Evolutionary conservation across 2,888 invertebrate species (phyloP), one percentile per base, ranked within the genome.

Genomic region (Agriopis marginaria): DNA sequence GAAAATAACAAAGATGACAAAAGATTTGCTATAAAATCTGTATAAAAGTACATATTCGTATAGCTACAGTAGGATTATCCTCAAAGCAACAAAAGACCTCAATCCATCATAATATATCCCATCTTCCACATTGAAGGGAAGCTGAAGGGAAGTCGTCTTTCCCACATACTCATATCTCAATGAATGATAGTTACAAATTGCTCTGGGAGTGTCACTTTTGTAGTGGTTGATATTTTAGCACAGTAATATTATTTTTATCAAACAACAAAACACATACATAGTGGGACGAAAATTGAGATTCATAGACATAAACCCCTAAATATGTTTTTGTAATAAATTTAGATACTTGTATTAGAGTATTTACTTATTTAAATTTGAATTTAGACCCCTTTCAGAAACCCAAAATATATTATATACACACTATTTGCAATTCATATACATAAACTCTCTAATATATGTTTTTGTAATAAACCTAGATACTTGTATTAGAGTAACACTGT

Each of bases 121-220:
- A 60, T 59, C 60, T 45, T 58, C 23, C 58, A 51, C 59, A 60
- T 40, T 59, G 54, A 44, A n/a, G 47, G 39, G 53, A 65, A 65
- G 66, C 17, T 60, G 47, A 12, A 12, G 58, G 45, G 42, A 65
- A 60, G 66, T 54, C 60, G 60, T 51, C 66, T 32, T n/a, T 44
- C 47, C 54, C 53, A 39, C 42, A 7, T 12, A 49, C n/a, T 66
- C 40, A 66, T 66, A 59, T 59, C 53, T 53, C 50, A 50, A 47
- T 49, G 59, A 59, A 53, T 53, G 53, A 59, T 59, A 53, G 65
- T 59, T 59, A 66, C 58, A 65, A 58, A 65, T 65, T 50, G 58
- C 32, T 58, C 17, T 7, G 9, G 42, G 32, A 65, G 17, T 47
- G 42, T 42, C 47, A 49, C 40, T 58, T 56, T 65, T 65, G 64